phyloP scores from a whole-genome alignment of 2,113 vertebrate species.

The Tylochromis polylepis region DNA sequence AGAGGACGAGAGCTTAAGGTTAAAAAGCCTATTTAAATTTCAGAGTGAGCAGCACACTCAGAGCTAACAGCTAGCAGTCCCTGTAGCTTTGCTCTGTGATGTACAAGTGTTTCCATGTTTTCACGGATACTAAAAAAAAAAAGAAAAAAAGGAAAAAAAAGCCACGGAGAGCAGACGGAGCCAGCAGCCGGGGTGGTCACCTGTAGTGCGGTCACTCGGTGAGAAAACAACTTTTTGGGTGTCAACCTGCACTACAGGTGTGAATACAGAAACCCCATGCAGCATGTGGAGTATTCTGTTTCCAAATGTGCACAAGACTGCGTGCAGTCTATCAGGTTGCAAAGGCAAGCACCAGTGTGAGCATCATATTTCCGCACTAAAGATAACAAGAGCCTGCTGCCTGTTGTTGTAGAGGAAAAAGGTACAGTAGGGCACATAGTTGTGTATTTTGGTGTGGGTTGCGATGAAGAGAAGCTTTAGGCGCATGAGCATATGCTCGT shows the following conservation, averaged over 20 bases:
- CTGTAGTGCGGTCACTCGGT: slow-evolving; percentile 18
- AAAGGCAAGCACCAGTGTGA: slow-evolving; percentile 31
- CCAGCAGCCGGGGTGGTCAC: slow-evolving; percentile 18
- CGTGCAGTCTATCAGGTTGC: slow-evolving; percentile 35
- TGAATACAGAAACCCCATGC: slow-evolving; percentile 3
- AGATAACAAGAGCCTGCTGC: slow-evolving; percentile 41
- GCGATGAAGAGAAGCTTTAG: slow-evolving; percentile 62
- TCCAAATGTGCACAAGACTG: slow-evolving; percentile 7
- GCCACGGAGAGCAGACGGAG: not conserved
- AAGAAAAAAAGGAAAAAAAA: not conserved
- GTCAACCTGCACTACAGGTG: slow-evolving; percentile 29
- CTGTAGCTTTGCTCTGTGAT: slow-evolving; percentile 60
- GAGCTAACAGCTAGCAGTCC: slow-evolving; percentile 59
- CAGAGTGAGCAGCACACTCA: slow-evolving; percentile 63
- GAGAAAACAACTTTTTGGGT: slow-evolving; percentile 17
- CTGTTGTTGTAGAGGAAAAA: slow-evolving; percentile 44
- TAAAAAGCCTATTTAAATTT: slow-evolving; percentile 78
- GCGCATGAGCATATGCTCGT: slow-evolving; percentile 42
- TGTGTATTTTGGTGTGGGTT: slow-evolving; percentile 66
- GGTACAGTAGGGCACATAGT: slow-evolving; percentile 53
- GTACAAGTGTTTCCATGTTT: slow-evolving; percentile 60
- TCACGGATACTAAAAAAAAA: slow-evolving; percentile 20
- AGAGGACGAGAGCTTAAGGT: slow-evolving; percentile 70
- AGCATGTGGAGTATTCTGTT: slow-evolving; percentile 1
- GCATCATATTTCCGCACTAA: slow-evolving; percentile 33